Base-by-base conservation (phyloP, 2,888 invertebrate genomes). In the Abrostola triplasia region DNA sequence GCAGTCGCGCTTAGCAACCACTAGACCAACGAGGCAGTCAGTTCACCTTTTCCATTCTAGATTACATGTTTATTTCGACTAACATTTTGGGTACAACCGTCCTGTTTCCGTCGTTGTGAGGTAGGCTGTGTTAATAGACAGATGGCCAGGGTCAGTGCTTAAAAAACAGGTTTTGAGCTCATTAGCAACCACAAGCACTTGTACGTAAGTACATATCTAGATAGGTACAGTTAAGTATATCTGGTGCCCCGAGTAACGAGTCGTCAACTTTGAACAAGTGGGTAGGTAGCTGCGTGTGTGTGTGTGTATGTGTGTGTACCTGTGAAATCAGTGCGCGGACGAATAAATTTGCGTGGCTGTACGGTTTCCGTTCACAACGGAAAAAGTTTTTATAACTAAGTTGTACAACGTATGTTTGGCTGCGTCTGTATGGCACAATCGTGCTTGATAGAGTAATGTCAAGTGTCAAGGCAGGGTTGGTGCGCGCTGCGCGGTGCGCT, bases 401-500 rank as follows among this genome's bases (percentile, higher is more conserved):
- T 59, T 41, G 48, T 24, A 24, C 44, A 52, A 57, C 64, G 63
- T 70, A 52, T 65, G 76, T 70, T 75, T 50, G 70, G 67, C 66
- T 73, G 41, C n/a, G 13, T 47, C 66, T 73, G 41, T 41, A 24
- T 47, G 44, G 13, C 66, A 64, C 64, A 77, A 75, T 79, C 81
- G 73, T 73, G 77, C 73, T 61, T 80, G 82, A 82, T 80, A 80
- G 79, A 80, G 73, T 82, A 84, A 85, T 86, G 87, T 86, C 87
- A 86, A 80, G 75, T 82, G 87, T 86, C 86, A 87, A 86, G 86
- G 68, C 83, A 84, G 80, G 83, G 81, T 71, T 78, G 82, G 61
- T 81, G 67, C 66, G 67, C 69, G 76, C 62, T 68, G 76, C 62
- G 70, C 67, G 76, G 49, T 52, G 61, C 42, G 55, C 11, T 11